Base-by-base conservation (phyloP, 2,888 invertebrate species). In the Eustalomyia histrio region DNA sequence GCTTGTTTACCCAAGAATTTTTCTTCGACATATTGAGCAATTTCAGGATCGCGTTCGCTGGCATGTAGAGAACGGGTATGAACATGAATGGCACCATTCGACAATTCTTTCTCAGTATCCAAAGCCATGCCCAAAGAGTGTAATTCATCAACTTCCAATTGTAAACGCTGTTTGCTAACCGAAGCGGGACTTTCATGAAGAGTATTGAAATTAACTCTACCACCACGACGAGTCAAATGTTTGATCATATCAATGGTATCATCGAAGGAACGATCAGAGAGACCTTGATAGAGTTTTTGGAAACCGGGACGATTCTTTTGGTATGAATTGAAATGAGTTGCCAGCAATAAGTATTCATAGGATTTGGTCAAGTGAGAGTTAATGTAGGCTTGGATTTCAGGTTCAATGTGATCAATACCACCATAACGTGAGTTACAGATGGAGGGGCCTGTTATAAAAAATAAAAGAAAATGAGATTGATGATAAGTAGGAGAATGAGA, bases 281-380 rank as follows among this genome's bases (percentile, higher is more conserved):
- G 90, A 76, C 93, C 93, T 84, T 93, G 93, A 91, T 95, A 96
- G 10, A 96, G 90, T 87, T 94, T 94, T 85, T 93, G 92, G 90
- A 97, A 96, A 4, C 96, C 96, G 21, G 92, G 93, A 35, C 96
- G 92, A 90, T 95, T 94, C 33, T 94, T 94, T 87, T 94, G 93
- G 88, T 94, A 96, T 86, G 95, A 95, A 85, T 94, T 94, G 90
- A 94, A 96, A 89, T 95, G 94, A 0, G 95, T 93, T 0, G 95
- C 92, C 88, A 96, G 92, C 1, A 96, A 90, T 10, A 96, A 91
- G 85, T 94, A 95, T 81, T 96, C 94, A 86, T 94, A 96, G 0
- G 95, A 96, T n/a, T 93, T 92, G 69, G 92, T 92, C 35, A 96
- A 91, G 84, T 95, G 94, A 1, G 93, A 90, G 85, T 94, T 94